Evolutionary conservation across 2,113 vertebrate genomes (phyloP).

Genomic region (rat (Rattus norvegicus)): GRCr8 NC_086021.1:73792501-73793000

Average conservation of each 20-base stretch:
- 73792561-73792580: background rate
- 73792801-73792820: background rate
- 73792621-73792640: conserved; percentile 58
- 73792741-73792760: background rate
- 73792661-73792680: conserved; percentile 68
- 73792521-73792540: background rate
- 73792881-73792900: background rate
- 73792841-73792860: background rate
- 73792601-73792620: conserved; percentile 35
- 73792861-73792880: background rate
- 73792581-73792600: conserved; percentile 63
- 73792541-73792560: background rate
- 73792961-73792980: background rate
- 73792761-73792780: background rate
- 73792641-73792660: conserved; percentile 7
- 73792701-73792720: background rate
- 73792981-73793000: background rate
- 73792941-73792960: background rate
- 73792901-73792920: background rate
- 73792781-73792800: background rate
- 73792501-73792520: background rate
- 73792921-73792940: background rate
- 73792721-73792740: background rate
- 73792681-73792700: background rate
- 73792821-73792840: background rate